Conservation (phyloP, 2,797 vertebrate genomes). For the Hypotaenidia okinawae region DNA sequence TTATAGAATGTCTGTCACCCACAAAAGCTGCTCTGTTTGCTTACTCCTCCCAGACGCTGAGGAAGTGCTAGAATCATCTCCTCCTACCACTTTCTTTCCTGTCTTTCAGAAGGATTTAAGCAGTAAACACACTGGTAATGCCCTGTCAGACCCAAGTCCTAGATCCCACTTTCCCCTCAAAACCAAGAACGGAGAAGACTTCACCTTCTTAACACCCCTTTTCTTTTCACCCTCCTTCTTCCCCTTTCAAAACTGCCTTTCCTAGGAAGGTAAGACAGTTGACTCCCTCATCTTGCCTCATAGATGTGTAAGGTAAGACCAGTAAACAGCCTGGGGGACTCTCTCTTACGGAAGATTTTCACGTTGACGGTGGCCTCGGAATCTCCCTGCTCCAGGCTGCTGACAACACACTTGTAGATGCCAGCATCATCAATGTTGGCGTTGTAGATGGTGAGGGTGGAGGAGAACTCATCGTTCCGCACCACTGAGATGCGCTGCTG, state of each 20-base stretch:
- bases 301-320: neutral
- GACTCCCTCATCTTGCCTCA: neutral
- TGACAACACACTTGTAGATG: constrained; percentile 94
- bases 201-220: neutral
- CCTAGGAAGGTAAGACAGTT: neutral
- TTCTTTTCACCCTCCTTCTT: neutral
- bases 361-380: constrained; percentile 93
- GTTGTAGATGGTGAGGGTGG: constrained; percentile 95
- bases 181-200: neutral
- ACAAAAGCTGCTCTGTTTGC: neutral
- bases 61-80: neutral
- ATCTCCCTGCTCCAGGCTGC: constrained; percentile 83
- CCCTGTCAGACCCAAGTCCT: neutral
- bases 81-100: neutral
- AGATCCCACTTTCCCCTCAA: neutral
- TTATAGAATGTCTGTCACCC: neutral
- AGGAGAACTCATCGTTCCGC: constrained; percentile 90
- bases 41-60: neutral
- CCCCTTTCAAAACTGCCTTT: neutral
- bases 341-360: constrained; percentile 94
- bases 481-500: constrained; percentile 91
- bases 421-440: constrained; percentile 90
- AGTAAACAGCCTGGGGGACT: neutral
- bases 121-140: neutral
- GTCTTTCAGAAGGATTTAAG: neutral